Evolutionary conservation across 2,113 vertebrate genomes (phyloP).

Genomic region (Phrynosoma platyrhinos): DNA sequence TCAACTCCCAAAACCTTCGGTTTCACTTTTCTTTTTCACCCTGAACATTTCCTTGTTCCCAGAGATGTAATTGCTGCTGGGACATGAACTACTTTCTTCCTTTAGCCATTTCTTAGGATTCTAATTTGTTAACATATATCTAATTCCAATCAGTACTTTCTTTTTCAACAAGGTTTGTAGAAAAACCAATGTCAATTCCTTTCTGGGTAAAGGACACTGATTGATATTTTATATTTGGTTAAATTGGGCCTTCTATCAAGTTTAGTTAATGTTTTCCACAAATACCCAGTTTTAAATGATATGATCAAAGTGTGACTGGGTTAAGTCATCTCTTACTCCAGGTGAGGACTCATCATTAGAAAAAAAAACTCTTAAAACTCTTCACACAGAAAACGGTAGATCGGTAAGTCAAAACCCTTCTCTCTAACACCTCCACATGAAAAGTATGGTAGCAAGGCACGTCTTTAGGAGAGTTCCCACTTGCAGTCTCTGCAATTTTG

Average conservation of each 20-base stretch:
- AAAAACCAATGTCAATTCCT: neutral
- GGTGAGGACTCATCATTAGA: neutral
- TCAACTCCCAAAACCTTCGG: neutral
- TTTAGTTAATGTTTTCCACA: neutral
- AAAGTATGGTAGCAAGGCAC: neutral
- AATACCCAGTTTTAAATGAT: neutral
- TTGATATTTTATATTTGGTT: neutral
- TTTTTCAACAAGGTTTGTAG: slow-evolving; percentile 19
- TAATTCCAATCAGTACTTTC: neutral
- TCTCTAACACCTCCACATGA: neutral
- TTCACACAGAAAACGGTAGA: no score
- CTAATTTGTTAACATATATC: neutral
- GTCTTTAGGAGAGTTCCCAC: neutral
- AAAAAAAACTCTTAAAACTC: no score
- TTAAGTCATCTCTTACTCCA: neutral
- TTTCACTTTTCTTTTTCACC: neutral
- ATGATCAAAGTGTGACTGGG: neutral
- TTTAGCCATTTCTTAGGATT: slow-evolving; percentile 10
- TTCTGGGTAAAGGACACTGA: neutral
- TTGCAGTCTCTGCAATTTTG: neutral
- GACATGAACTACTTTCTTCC: neutral
- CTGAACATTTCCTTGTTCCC: neutral
- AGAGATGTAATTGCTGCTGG: neutral
- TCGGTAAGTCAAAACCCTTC: no score
- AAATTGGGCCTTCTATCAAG: neutral